phyloP scores from a whole-genome alignment of 2,888 invertebrate species.

The Steinernema hermaphroditum region DNA sequence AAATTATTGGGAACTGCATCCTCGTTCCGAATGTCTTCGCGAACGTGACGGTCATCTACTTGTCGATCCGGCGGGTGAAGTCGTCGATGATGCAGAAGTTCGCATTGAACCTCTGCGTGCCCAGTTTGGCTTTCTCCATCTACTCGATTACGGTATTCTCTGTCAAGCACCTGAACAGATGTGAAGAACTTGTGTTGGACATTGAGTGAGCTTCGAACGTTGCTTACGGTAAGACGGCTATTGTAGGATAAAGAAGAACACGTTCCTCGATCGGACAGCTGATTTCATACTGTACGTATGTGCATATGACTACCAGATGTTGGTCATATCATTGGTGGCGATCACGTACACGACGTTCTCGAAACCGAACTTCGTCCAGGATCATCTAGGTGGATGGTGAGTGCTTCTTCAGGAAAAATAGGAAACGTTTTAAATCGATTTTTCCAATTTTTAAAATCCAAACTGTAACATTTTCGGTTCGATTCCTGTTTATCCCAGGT shows the following conservation, averaged over 20 bases:
- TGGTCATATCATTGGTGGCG: not conserved
- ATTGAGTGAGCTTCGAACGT: not conserved
- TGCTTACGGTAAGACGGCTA: not conserved
- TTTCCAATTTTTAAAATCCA: not conserved
- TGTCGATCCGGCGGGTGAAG: not conserved
- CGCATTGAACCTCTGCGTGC: conserved; percentile 3
- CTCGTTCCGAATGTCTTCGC: not conserved
- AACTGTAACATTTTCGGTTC: not conserved
- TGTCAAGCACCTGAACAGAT: not conserved
- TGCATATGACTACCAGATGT: conserved; percentile 10
- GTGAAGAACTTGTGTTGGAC: not conserved
- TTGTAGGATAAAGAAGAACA: not conserved
- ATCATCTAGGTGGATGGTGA: not conserved
- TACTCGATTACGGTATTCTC: conserved; percentile 14
- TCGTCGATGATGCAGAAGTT: conserved; percentile 18
- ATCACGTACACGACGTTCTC: conserved; percentile 1
- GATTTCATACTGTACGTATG: conserved; percentile 11
- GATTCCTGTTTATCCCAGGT: not conserved
- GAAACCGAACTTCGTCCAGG: not conserved
- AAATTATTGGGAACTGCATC: not conserved
- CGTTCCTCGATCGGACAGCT: conserved; percentile 1
- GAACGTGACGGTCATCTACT: not conserved
- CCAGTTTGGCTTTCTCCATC: conserved; percentile 5
- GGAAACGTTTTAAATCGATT: too few relatives aligned
- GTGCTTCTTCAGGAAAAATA: too few relatives aligned